Evolutionary conservation across 2,797 vertebrate genomes (phyloP), one percentile per base, ranked within the genome.

Genomic region (Chaenodraco wilsoni): DNA sequence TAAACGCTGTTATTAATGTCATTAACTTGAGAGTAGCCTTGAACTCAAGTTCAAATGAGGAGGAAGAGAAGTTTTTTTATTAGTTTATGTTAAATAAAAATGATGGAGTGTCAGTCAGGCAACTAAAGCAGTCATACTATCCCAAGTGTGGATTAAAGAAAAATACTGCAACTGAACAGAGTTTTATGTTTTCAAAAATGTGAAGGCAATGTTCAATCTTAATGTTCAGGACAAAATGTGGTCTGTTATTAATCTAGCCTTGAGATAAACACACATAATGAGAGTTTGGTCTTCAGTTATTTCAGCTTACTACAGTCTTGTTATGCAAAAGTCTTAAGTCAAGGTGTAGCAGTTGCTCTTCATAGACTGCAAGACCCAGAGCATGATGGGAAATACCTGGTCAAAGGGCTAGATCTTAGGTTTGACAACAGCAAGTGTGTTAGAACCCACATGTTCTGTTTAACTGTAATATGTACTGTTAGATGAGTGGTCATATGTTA

Each of bases 1-100:
- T 68, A 76, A 58, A 45, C 55, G 64, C 49, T 67, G 50, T 45
- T 50, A 46, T 43, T 72, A 40, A 64, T 70, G 50, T 5, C 5
- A 37, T 68, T 62, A 48, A 58, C 64, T 62, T 50, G 10, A 69
- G 44, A 62, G 44, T 15, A 45, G 10, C 50, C 49, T 15, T 9
- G 33, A 37, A 37, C 7, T 37, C 33, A 37, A 31, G 43, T 63
- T 55, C 63, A 16, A 6, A 14, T 52, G 23, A 46, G 44, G 19
- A 54, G 56, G 31, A 31, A 40, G 9, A 51, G 19, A 14, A 50
- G 6, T 49, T 11, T 44, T 44, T 61, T 71, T 27, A 27, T 27
- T 27, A 27, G 27, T 27, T 27, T 27, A 27, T 27, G 27, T 27
- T 27, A 27, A 27, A 27, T 27, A 27, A 44, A 44, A 40, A 44